Percentiles rank a stretch among this genome's conserved stretches.
phyloP scores from a whole-genome alignment of 2,113 vertebrate genomes.

The Neolamprologus devosi region DNA sequence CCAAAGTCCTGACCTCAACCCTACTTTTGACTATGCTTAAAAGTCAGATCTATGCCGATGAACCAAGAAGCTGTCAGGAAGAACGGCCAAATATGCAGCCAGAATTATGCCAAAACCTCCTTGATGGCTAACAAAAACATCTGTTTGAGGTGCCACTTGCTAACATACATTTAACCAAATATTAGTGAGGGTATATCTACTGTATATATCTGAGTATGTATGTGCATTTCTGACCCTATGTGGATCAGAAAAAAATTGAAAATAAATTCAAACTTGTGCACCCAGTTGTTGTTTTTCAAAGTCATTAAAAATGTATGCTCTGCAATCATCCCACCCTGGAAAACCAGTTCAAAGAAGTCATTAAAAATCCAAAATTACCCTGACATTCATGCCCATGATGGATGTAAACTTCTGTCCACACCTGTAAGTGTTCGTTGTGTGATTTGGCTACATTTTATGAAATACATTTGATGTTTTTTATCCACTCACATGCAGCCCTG shows the following conservation, averaged over 20 bases:
- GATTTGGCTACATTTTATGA: not conserved
- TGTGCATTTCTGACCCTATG: not conserved
- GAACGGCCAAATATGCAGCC: not conserved
- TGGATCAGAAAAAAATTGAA: not conserved
- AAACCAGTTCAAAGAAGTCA: not conserved
- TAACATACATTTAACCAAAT: not conserved
- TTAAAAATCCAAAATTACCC: not conserved
- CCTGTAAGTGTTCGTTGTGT: not conserved
- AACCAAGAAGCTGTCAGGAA: not conserved
- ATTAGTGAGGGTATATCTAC: not conserved
- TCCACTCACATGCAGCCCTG: not conserved
- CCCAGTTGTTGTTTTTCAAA: not conserved
- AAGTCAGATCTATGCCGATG: not conserved
- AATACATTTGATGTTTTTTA: not conserved
- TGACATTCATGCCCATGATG: not conserved
- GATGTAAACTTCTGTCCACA: not conserved
- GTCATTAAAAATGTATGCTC: not conserved
- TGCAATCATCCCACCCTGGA: not conserved
- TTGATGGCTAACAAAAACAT: not conserved
- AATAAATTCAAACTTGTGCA: not conserved
- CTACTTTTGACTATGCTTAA: not conserved
- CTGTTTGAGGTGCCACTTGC: not conserved
- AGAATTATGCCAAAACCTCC: not conserved
- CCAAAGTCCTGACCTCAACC: not conserved
- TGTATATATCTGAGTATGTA: not conserved